These are phyloP conservation scores for Nasonia longicornis DNA, from an alignment of 1,140 invertebrate genomes.

Conservation along the genomic window DNA sequence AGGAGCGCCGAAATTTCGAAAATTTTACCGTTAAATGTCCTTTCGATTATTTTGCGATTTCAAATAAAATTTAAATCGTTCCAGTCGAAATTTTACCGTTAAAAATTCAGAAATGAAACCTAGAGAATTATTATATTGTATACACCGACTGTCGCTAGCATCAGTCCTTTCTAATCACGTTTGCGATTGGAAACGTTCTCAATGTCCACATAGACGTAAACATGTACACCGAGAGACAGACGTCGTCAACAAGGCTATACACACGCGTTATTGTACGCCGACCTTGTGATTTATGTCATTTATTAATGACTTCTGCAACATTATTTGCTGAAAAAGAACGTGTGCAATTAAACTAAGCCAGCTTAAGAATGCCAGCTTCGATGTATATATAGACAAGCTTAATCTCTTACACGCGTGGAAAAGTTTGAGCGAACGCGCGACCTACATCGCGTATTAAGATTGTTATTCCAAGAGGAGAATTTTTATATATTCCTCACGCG, in stretches of 20 bases:
- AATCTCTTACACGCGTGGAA: not conserved
- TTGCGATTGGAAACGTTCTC: conserved; percentile 25
- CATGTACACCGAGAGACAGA: not conserved
- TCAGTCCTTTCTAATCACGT: conserved; percentile 16
- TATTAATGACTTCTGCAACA: conserved; percentile 38
- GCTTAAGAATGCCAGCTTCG: not conserved
- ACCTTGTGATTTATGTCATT: conserved; percentile 32
- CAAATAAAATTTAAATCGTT: no score
- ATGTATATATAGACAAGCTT: conserved; percentile 20
- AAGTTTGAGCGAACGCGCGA: not conserved
- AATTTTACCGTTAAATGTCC: no score
- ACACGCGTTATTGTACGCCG: conserved; percentile 9
- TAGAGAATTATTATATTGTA: not conserved
- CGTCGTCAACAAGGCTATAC: conserved; percentile 14
- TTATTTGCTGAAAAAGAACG: conserved; percentile 34
- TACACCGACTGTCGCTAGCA: not conserved
- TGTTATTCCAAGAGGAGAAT: conserved; percentile 3
- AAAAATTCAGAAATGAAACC: not conserved
- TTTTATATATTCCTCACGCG: not conserved
- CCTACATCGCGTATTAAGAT: conserved; percentile 3
- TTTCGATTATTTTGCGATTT: no score
- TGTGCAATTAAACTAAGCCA: conserved; percentile 31
- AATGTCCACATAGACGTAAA: not conserved
- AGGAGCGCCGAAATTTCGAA: no score
- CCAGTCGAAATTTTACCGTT: not conserved